These are phyloP conservation scores for Noctilio leporinus DNA, from an alignment of 2,113 vertebrate species.

Conservation along the genomic window DNA sequence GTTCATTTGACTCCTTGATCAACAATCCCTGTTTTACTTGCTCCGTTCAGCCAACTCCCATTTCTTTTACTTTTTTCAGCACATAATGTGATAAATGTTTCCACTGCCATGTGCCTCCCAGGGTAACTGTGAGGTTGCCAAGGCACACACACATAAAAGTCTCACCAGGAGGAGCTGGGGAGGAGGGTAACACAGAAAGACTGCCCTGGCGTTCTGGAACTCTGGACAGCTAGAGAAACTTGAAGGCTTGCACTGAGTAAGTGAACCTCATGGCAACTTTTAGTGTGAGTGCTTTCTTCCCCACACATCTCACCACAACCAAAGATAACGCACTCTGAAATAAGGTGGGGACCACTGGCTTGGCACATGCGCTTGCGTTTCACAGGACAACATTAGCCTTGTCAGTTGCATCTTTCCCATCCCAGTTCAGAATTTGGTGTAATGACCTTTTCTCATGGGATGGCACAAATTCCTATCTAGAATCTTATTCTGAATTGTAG, in stretches of 20 bases:
- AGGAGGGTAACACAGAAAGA: not conserved
- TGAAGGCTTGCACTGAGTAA: not conserved
- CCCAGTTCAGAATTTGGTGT: conserved; percentile 32
- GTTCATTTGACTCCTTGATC: conserved; percentile 13
- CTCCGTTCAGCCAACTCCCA: conserved; percentile 1
- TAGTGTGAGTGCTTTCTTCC: not conserved
- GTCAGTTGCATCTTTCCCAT: not conserved
- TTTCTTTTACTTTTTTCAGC: conserved; percentile 51
- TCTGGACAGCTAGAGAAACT: not conserved
- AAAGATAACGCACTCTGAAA: not conserved
- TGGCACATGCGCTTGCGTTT: not conserved
- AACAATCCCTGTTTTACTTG: conserved; percentile 25
- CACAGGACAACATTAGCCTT: conserved; percentile 10
- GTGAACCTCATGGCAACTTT: not conserved
- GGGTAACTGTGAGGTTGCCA: conserved; percentile 48
- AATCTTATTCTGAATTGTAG: conserved; percentile 36
- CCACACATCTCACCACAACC: not conserved
- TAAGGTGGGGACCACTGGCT: not conserved
- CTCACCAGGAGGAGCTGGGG: conserved; percentile 33
- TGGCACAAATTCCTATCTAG: conserved; percentile 62
- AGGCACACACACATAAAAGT: conserved; percentile 60
- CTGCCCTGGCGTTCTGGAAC: conserved; percentile 20
- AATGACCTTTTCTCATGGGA: conserved; percentile 56
- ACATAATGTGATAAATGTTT: conserved; percentile 44
- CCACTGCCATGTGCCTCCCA: conserved; percentile 50